Base-by-base conservation (phyloP, 2,797 vertebrate species). In the Selene dorsalis region DNA sequence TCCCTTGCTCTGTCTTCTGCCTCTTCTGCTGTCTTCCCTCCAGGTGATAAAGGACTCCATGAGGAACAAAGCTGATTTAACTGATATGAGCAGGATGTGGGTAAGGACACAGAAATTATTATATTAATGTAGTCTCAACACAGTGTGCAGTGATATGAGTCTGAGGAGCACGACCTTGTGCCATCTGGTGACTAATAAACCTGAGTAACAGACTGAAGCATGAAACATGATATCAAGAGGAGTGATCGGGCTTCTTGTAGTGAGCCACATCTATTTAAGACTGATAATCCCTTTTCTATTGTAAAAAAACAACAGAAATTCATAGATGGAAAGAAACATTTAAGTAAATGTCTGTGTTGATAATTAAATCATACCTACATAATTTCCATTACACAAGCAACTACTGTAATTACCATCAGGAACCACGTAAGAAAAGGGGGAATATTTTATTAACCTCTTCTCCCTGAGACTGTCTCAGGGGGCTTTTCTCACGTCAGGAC, bases 61-160 rank as follows among this genome's bases (percentile, higher is more conserved):
- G 94, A 95, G 98, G 87, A 98, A 97, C 94, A 99, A 98, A 87
- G 96, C 94, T 0, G 98, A 99, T 87, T 82, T 99, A 82, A 97
- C 94, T 0, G 98, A 99, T 91, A 98, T 99, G 97, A 97, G 98
- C 95, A 96, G 97, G 93, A 99, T 99, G 97, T 99, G 98, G 98
- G 98, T 99, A 94, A 96, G 81, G 6, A 70, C 26, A 58, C 71
- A 22, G 9, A 64, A 24, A 72, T 68, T 63, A 38, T 77, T 50
- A 41, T 52, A 6, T 75, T 28, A 14, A 17, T 63, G 11, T 70
- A 20, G 24, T 76, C 22, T 62, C 17, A 32, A 18, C 28, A 30
- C 56, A 55, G 38, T 28, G 39, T 26, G 16, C 30, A 48, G 59
- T 59, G 60, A 59, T 24, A 69, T 18, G 39, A 52, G 55, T 59